A percentile compares a stretch with the other conserved stretches of the same genome.
Conservation (phyloP, 2,797 vertebrate species). For the Lutjanus argentimaculatus region DNA sequence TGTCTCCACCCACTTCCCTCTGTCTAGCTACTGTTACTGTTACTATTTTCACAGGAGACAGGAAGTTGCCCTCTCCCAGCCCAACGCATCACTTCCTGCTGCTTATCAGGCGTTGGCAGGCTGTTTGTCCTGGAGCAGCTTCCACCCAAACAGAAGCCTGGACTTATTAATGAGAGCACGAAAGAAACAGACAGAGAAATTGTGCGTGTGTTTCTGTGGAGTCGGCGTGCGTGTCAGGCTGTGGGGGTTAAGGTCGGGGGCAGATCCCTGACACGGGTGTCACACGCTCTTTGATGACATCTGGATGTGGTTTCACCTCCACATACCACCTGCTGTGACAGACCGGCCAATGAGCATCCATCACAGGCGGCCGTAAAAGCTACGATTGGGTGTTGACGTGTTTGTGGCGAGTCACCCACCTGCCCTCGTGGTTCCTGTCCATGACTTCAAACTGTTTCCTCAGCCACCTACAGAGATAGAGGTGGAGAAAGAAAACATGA, state of each 20-base stretch:
- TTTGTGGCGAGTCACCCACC: conserved; percentile 78
- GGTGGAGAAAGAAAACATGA: conserved; percentile 2
- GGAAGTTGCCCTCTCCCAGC: conserved; percentile 76
- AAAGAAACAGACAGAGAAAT: neutral
- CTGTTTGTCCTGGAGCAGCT: conserved; percentile 75
- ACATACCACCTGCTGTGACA: conserved; percentile 39
- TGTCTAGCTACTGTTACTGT: conserved; percentile 65
- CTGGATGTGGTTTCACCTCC: conserved; percentile 60
- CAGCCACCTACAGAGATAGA: conserved; percentile 83
- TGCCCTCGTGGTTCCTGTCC: conserved; percentile 90
- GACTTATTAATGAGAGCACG: neutral
- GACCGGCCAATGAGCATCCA: conserved; percentile 3
- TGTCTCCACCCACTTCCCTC: conserved; percentile 44
- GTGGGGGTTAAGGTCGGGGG: conserved; percentile 25
- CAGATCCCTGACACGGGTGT: neutral
- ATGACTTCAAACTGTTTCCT: conserved; percentile 90
- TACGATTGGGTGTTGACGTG: conserved; percentile 42
- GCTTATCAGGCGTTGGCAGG: conserved; percentile 78
- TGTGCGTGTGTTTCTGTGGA: conserved; percentile 1
- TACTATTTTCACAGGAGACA: conserved; percentile 80
- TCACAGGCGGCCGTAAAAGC: conserved; percentile 16
- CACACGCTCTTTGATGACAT: conserved; percentile 47
- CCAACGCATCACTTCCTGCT: conserved; percentile 81
- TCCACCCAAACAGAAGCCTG: conserved; percentile 67
- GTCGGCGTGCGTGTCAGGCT: neutral